Conservation (phyloP, 2,113 vertebrate genomes). For the Ornithorhynchus anatinus region DNA sequence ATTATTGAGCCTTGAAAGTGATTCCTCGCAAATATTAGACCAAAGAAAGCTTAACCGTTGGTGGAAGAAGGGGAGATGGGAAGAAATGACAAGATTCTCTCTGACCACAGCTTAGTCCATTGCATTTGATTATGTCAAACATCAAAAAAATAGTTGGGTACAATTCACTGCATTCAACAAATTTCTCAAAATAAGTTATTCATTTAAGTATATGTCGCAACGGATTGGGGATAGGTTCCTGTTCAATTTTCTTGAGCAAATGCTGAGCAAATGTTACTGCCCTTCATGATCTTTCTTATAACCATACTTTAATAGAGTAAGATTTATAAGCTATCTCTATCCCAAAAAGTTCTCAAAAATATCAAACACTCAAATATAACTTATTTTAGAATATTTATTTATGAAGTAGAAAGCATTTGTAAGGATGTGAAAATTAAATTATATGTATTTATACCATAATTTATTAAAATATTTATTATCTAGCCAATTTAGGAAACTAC, state of each 20-base stretch:
- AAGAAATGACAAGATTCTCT: no score
- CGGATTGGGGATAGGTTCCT: not conserved
- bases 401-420: constrained; percentile 22
- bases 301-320: not conserved
- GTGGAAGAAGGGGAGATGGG: not conserved
- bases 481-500: constrained; percentile 33
- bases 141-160: not conserved
- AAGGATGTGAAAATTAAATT: not conserved
- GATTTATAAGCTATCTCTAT: constrained; percentile 29
- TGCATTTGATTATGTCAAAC: not conserved
- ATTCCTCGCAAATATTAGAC: not conserved
- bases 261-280: not conserved
- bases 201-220: not conserved
- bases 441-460: constrained; percentile 55
- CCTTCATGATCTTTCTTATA: not conserved
- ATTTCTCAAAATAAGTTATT: not conserved
- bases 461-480: constrained; percentile 57
- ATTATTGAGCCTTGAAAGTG: fast-evolving
- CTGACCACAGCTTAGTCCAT: not conserved
- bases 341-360: not conserved
- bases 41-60: not conserved
- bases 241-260: not conserved
- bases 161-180: no score
- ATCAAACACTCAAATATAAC: not conserved
- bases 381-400: constrained; percentile 55